A percentile compares a stretch with the other conserved stretches of the same genome.
These are phyloP conservation scores for Stegastes partitus DNA, from an alignment of 2,113 vertebrate genomes.

Conservation along the genomic window DNA sequence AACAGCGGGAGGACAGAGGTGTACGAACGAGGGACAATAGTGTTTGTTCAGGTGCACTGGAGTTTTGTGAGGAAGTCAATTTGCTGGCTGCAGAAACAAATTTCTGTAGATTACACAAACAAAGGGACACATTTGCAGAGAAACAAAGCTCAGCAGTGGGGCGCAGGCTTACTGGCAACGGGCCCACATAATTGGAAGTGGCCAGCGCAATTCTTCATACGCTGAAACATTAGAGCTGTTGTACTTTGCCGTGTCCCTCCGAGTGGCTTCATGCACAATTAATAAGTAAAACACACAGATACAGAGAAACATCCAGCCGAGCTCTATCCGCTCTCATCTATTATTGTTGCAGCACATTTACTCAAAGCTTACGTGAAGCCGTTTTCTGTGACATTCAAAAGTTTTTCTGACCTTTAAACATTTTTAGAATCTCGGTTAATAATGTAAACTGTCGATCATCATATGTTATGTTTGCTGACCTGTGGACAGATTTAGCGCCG, in stretches of 20 bases:
- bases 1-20: slow-evolving; percentile 1
- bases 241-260: slow-evolving; percentile 1
- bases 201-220: slow-evolving; percentile 9
- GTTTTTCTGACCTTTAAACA: background rate
- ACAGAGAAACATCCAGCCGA: background rate
- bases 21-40: slow-evolving; percentile 24
- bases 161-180: slow-evolving; percentile 7
- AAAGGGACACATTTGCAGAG: slow-evolving; percentile 49
- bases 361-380: too few species aligned
- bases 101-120: slow-evolving; percentile 45
- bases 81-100: slow-evolving; percentile 17
- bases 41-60: slow-evolving; percentile 43
- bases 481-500: too few species aligned
- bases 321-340: background rate
- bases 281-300: slow-evolving; percentile 7
- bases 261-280: slow-evolving; percentile 20
- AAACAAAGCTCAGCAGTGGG: slow-evolving; percentile 21
- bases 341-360: too few species aligned
- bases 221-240: slow-evolving; percentile 19
- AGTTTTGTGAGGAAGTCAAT: slow-evolving; percentile 34
- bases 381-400: background rate
- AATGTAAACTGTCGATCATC: background rate
- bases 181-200: slow-evolving; percentile 14
- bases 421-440: slow-evolving; percentile 9
- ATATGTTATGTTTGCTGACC: background rate